Evolutionary conservation across 1,140 invertebrate species (phyloP).

Genomic region (Vollenhovia emeryi): DNA sequence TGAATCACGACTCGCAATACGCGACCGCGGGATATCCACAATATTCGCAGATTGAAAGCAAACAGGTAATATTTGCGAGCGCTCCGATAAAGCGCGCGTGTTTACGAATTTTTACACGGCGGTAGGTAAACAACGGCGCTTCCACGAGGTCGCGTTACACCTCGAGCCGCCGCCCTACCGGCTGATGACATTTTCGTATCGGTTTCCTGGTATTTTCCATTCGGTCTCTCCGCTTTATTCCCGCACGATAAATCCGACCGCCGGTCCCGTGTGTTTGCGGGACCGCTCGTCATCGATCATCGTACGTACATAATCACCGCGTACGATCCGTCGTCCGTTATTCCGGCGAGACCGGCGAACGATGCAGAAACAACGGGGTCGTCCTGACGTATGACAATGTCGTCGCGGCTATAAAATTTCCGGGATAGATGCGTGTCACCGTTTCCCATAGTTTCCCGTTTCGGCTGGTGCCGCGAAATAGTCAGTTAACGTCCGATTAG

Average conservation of each 20-base stretch:
- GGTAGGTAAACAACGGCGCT: slow-evolving; percentile 37
- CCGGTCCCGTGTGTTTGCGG: neutral
- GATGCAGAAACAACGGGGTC: slow-evolving; percentile 31
- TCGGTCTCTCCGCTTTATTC: slow-evolving; percentile 37
- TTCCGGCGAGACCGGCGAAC: neutral
- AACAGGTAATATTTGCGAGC: slow-evolving; percentile 64
- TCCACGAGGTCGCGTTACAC: slow-evolving; percentile 20
- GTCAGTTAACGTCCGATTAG: slow-evolving; percentile 60
- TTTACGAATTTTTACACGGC: slow-evolving; percentile 62
- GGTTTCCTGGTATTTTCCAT: slow-evolving; percentile 43
- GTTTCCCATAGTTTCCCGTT: too few species aligned
- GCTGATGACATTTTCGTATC: slow-evolving; percentile 52
- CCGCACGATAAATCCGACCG: slow-evolving; percentile 39
- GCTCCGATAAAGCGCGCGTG: slow-evolving; percentile 52
- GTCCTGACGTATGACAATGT: slow-evolving; percentile 51
- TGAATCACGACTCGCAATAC: slow-evolving; percentile 43
- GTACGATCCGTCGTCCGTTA: slow-evolving; percentile 45
- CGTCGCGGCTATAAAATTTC: slow-evolving; percentile 58
- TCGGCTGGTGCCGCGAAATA: neutral
- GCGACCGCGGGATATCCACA: slow-evolving; percentile 29
- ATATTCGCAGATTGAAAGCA: slow-evolving; percentile 70
- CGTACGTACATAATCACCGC: slow-evolving; percentile 42
- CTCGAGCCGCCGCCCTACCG: slow-evolving; percentile 20
- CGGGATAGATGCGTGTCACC: slow-evolving; percentile 19
- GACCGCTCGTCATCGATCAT: slow-evolving; percentile 52